These are phyloP conservation scores for Tychaedon coryphoeus DNA, from an alignment of 2,113 vertebrate species.

Conservation along the genomic window DNA sequence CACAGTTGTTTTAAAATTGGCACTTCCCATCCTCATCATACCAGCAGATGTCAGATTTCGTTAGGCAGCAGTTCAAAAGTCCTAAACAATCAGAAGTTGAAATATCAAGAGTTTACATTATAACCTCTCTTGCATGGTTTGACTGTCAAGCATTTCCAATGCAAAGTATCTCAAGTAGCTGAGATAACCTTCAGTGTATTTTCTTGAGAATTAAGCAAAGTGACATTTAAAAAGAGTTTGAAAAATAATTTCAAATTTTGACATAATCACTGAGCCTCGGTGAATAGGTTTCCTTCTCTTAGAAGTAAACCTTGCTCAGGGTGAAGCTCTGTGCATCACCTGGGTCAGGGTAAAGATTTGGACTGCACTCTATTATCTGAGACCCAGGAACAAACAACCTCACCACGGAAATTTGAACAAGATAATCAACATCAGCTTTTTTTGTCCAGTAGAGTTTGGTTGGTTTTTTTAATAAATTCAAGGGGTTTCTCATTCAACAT, in stretches of 20 bases:
- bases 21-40: background rate
- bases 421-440: background rate
- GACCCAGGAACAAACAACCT: background rate
- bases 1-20: background rate
- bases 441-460: background rate
- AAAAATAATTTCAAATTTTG: background rate
- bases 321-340: background rate
- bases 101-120: background rate
- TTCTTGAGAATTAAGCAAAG: background rate
- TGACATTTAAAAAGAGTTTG: background rate
- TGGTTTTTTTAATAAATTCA: background rate
- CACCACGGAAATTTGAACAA: background rate
- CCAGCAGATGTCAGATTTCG: background rate
- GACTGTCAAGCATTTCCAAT: background rate
- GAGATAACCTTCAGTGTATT: background rate
- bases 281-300: background rate
- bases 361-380: background rate
- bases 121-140: background rate
- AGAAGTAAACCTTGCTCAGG: background rate
- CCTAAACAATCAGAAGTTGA: background rate
- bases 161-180: background rate
- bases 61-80: background rate
- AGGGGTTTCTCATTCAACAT: accelerated
- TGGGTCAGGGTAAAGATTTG: background rate
- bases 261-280: background rate